Evolutionary conservation across 2,888 invertebrate species (phyloP).

Genomic region (Chelonus formosanus): DNA sequence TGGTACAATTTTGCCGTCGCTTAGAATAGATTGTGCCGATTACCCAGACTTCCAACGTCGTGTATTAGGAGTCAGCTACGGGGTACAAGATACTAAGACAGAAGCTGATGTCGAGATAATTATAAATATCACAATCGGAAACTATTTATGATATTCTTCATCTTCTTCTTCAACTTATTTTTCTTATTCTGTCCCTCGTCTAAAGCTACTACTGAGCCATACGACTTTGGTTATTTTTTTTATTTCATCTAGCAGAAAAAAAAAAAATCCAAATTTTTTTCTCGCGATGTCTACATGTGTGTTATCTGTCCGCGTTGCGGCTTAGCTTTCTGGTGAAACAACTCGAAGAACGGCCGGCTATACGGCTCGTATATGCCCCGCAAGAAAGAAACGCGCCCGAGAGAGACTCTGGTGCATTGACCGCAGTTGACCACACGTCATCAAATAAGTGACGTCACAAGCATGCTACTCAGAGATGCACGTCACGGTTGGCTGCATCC

Average conservation of each 20-base stretch:
- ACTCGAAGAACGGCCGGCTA: conserved; percentile 10
- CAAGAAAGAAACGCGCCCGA: conserved; percentile 49
- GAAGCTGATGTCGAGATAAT: conserved; percentile 26
- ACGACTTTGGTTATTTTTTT: too few species aligned
- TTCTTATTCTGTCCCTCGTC: too few species aligned
- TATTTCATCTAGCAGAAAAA: too few species aligned
- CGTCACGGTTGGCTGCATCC: conserved; percentile 51
- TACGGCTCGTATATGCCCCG: conserved; percentile 47
- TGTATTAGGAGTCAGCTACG: conserved; percentile 22
- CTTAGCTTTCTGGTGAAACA: conserved; percentile 17
- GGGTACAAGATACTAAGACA: conserved; percentile 28
- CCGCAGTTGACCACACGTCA: conserved; percentile 66
- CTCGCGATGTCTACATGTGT: not conserved
- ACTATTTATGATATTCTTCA: too few species aligned
- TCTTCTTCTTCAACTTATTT: too few species aligned
- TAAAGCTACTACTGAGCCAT: too few species aligned
- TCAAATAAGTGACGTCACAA: conserved; percentile 63
- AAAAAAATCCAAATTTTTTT: too few species aligned
- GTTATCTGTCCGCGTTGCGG: conserved; percentile 12
- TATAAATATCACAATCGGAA: not conserved
- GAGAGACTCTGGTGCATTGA: conserved; percentile 60
- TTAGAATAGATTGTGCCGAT: conserved; percentile 51
- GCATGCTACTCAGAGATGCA: conserved; percentile 44
- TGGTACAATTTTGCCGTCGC: conserved; percentile 38
- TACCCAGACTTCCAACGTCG: conserved; percentile 50